Conservation (phyloP, 2,888 invertebrate species). For the Elgonia sp. region DNA sequence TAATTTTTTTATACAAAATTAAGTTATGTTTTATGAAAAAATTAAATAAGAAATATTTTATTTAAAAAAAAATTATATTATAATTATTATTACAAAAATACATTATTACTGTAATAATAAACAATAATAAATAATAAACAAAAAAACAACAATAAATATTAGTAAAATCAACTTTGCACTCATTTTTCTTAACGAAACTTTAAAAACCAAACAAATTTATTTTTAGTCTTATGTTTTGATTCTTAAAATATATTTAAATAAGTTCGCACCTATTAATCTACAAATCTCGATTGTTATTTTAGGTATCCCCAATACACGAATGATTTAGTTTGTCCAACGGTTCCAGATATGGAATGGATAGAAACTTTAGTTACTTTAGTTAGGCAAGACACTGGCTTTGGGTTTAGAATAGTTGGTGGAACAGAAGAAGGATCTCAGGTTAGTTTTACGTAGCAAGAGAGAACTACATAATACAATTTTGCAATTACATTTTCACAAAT, state of each 20-base stretch:
- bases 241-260: background rate
- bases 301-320: constrained; percentile 85
- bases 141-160: too few species aligned
- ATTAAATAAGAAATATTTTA: too few species aligned
- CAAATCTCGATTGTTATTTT: constrained; percentile 52
- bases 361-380: constrained; percentile 94
- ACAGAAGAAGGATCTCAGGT: constrained; percentile 98
- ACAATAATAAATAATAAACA: too few species aligned
- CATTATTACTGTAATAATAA: too few species aligned
- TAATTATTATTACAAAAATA: too few species aligned
- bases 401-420: constrained; percentile 98
- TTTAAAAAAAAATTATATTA: too few species aligned
- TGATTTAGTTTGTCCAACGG: constrained; percentile 85
- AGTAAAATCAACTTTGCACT: too few species aligned
- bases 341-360: constrained; percentile 87
- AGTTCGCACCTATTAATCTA: constrained; percentile 2
- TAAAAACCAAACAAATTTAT: background rate
- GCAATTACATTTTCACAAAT: too few species aligned
- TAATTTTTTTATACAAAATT: too few species aligned
- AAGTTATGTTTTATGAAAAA: too few species aligned
- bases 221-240: background rate
- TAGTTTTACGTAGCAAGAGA: constrained; percentile 78
- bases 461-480: background rate
- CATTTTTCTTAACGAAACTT: background rate
- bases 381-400: constrained; percentile 97